A percentile compares a stretch with the other conserved stretches of the same genome.
Conservation (phyloP, 1,140 invertebrate species). For the Oryctes rhinoceros region DNA sequence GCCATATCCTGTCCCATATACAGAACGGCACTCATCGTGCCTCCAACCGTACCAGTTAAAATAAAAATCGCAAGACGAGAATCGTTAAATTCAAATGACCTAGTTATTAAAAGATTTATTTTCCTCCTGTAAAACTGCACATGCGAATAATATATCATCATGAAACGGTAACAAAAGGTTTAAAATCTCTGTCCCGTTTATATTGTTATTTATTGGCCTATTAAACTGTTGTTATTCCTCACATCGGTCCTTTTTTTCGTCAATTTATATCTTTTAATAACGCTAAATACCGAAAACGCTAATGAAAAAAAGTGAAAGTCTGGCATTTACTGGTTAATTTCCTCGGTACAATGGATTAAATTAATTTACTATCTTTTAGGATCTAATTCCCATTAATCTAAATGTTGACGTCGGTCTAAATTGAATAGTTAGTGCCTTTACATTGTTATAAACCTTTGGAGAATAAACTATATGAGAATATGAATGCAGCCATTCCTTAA, state of each 20-base stretch:
- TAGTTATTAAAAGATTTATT: neutral
- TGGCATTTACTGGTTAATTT: neutral
- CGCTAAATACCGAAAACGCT: neutral
- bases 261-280: neutral
- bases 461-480: no score
- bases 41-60: neutral
- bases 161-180: neutral
- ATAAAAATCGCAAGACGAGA: neutral
- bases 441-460: no score
- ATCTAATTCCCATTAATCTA: neutral
- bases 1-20: conserved; percentile 7
- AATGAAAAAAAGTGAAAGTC: neutral
- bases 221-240: neutral
- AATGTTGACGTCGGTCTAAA: no score
- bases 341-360: neutral
- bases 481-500: no score
- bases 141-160: neutral
- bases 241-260: neutral
- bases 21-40: neutral
- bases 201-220: neutral
- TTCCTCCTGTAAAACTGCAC: neutral
- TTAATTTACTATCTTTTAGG: neutral
- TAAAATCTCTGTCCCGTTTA: neutral
- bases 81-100: conserved; percentile 22
- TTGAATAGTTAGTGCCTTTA: no score